These are phyloP conservation scores for Epinotia ramella DNA, from an alignment of 2,888 invertebrate species.

Conservation along the genomic window DNA sequence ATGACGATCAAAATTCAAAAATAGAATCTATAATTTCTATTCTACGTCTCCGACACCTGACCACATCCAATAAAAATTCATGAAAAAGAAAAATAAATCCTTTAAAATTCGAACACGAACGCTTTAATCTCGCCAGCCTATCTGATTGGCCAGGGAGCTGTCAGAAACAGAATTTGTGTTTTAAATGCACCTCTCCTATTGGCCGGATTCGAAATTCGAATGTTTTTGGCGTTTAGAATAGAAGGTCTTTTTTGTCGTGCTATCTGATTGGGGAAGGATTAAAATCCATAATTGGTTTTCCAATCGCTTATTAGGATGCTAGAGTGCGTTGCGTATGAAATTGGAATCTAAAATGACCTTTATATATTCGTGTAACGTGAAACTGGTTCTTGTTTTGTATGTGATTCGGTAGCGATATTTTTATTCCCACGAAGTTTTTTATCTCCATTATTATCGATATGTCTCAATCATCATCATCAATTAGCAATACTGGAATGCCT, in stretches of 20 bases:
- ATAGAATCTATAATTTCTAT: slow-evolving; percentile 22
- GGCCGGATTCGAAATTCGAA: slow-evolving; percentile 68
- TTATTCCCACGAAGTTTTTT: slow-evolving; percentile 43
- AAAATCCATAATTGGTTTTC: slow-evolving; percentile 64
- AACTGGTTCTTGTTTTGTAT: slow-evolving; percentile 47
- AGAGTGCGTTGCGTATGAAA: slow-evolving; percentile 44
- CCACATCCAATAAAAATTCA: slow-evolving; percentile 39
- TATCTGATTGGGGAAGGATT: slow-evolving; percentile 62
- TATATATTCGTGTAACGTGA: slow-evolving; percentile 34
- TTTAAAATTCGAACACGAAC: slow-evolving; percentile 73
- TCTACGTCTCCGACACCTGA: slow-evolving; percentile 37
- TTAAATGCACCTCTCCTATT: slow-evolving; percentile 76
- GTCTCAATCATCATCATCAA: slow-evolving; percentile 35
- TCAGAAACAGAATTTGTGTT: slow-evolving; percentile 77
- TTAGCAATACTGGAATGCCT: slow-evolving; percentile 10
- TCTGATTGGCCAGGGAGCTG: slow-evolving; percentile 81
- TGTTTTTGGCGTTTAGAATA: slow-evolving; percentile 61
- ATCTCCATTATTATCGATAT: slow-evolving; percentile 37
- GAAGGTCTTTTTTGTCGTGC: slow-evolving; percentile 55
- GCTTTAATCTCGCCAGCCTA: slow-evolving; percentile 75
- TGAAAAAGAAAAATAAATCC: slow-evolving; percentile 57
- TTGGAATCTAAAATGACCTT: slow-evolving; percentile 44
- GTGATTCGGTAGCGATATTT: slow-evolving; percentile 45
- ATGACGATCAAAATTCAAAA: slow-evolving; percentile 20
- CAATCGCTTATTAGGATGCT: slow-evolving; percentile 52